Percentiles rank a stretch among this genome's conserved stretches.
phyloP scores from a whole-genome alignment of 2,113 vertebrate species.

The Psilopogon haemacephalus region DNA sequence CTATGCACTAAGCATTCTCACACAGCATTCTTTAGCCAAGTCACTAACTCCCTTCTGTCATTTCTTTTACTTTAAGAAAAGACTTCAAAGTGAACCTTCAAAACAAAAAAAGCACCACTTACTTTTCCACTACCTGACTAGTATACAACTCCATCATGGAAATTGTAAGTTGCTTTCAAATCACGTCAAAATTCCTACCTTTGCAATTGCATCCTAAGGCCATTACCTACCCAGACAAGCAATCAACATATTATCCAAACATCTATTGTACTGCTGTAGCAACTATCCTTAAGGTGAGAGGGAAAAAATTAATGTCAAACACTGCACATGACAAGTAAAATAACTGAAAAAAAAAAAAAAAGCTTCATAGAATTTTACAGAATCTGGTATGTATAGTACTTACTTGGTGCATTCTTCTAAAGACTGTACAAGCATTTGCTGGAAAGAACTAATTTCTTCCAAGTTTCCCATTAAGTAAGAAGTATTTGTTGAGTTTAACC shows the following conservation, averaged over 20 bases:
- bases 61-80: not conserved
- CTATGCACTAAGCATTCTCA: not conserved
- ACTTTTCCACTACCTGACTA: not conserved
- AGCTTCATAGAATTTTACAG: not conserved
- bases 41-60: not conserved
- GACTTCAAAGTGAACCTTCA: not conserved
- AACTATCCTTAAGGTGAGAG: not conserved
- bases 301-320: not conserved
- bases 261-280: not conserved
- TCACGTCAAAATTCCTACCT: not conserved
- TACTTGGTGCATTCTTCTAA: slow-evolving; percentile 97
- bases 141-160: not conserved
- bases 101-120: not conserved
- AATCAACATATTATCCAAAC: not conserved
- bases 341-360: too few species aligned
- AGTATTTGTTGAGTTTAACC: slow-evolving; percentile 83
- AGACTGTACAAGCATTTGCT: slow-evolving; percentile 95
- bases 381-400: slow-evolving; percentile 58
- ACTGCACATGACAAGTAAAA: not conserved
- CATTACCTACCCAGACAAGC: not conserved
- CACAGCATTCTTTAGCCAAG: fast-evolving
- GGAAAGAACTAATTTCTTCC: slow-evolving; percentile 96
- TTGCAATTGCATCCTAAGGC: not conserved
- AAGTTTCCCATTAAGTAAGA: slow-evolving; percentile 92
- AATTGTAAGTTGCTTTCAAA: not conserved